A percentile compares a stretch with the other conserved stretches of the same genome.
These are phyloP conservation scores for Orthosia cruda DNA, from an alignment of 2,888 invertebrate species.

Conservation along the genomic window DNA sequence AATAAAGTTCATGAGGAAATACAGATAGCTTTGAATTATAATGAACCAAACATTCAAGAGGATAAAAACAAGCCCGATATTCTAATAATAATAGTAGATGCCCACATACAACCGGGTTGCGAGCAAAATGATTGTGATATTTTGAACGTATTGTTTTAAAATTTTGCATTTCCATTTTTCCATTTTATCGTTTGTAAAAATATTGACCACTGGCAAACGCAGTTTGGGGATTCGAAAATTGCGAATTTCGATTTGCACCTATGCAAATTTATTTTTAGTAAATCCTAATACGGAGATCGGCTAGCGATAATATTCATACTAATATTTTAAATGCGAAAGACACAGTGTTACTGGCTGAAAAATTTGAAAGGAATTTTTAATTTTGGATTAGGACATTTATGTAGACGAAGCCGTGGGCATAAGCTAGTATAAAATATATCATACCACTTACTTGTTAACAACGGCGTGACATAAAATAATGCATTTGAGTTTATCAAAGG, in stretches of 20 bases:
- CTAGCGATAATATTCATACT: background rate
- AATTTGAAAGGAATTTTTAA: no score
- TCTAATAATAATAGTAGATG: background rate
- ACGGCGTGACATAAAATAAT: no score
- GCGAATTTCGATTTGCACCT: background rate
- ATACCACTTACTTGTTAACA: no score
- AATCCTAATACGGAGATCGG: background rate
- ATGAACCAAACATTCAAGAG: background rate
- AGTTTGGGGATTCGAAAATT: background rate
- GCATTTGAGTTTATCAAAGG: no score
- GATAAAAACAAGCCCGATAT: no score
- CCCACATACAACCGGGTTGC: background rate
- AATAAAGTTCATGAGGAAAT: no score
- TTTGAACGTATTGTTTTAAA: slow-evolving; percentile 18
- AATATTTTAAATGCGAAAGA: no score
- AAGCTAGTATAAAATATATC: slow-evolving; percentile 29
- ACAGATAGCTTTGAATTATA: no score
- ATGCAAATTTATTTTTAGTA: no score
- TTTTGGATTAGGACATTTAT: no score
- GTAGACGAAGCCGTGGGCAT: no score
- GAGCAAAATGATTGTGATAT: slow-evolving; percentile 7
- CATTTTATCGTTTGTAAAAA: slow-evolving; percentile 5
- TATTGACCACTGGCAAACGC: background rate
- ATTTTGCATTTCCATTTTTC: slow-evolving; percentile 4
- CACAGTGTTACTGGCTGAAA: no score